Conservation (phyloP, 2,113 vertebrate species). For the Porphyrio hochstetteri region DNA sequence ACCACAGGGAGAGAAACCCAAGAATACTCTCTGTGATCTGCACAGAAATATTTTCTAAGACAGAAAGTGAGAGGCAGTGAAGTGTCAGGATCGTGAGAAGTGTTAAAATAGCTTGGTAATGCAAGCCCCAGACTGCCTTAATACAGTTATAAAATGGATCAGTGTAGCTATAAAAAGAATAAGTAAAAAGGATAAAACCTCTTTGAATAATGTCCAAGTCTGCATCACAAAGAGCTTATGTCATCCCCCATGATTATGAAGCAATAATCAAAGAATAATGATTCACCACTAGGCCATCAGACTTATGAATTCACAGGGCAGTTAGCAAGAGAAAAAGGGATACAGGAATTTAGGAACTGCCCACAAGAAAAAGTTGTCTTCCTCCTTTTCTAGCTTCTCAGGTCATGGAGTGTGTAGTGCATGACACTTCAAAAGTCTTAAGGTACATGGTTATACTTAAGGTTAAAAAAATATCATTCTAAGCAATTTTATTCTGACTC, state of each 20-base stretch:
- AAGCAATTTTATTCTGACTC: background rate
- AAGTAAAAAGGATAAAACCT: background rate
- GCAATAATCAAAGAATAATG: conserved; percentile 16
- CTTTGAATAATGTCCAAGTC: conserved; percentile 34
- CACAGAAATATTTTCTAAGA: background rate
- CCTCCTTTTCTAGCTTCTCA: background rate
- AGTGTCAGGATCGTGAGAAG: background rate
- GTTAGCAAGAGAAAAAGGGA: background rate
- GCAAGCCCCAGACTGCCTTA: background rate
- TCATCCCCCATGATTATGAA: background rate
- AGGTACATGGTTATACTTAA: background rate
- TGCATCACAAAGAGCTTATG: background rate
- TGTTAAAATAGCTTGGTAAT: background rate
- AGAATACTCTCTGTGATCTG: background rate
- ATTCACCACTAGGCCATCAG: conserved; percentile 13
- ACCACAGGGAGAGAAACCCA: background rate
- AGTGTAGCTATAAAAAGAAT: conserved; percentile 25
- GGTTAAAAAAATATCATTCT: background rate
- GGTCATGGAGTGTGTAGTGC: background rate
- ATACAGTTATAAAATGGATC: background rate
- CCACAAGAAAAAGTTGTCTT: background rate
- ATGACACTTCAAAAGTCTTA: background rate
- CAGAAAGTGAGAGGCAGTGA: background rate
- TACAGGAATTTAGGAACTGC: background rate
- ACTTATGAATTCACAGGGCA: background rate